Percentiles rank a stretch among this genome's conserved stretches.
Evolutionary conservation across 2,113 vertebrate genomes (phyloP).

Genomic region (Callaeas wilsoni): DNA sequence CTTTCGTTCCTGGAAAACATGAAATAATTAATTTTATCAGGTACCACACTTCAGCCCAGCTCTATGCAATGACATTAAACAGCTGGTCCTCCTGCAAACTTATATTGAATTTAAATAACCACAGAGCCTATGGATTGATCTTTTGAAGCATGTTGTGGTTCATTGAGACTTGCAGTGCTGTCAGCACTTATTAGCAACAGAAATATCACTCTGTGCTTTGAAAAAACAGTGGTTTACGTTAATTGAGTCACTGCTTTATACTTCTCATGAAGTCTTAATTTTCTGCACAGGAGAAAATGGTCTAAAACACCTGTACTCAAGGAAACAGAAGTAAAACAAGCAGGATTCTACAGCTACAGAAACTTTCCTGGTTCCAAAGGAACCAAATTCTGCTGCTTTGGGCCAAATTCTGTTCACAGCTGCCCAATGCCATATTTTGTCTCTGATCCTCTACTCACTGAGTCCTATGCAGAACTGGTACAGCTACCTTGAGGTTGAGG

Average conservation of each 20-base stretch:
- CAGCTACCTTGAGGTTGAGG: background rate
- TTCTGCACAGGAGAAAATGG: background rate
- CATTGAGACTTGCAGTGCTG: background rate
- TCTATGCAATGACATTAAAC: background rate
- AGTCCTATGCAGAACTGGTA: background rate
- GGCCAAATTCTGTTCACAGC: background rate
- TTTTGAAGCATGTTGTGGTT: background rate
- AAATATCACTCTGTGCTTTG: background rate
- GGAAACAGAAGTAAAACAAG: background rate
- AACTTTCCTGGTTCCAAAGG: background rate
- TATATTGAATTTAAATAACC: background rate
- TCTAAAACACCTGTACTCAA: background rate
- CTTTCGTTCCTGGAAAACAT: background rate
- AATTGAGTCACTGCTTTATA: background rate
- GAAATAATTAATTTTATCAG: conserved; percentile 8
- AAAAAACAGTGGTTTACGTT: background rate
- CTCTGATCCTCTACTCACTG: background rate
- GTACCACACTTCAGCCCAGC: background rate
- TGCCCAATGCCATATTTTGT: background rate
- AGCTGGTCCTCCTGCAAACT: background rate
- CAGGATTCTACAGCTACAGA: background rate
- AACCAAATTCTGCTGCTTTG: background rate
- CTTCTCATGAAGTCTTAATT: background rate
- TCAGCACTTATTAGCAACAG: conserved; percentile 1
- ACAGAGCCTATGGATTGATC: background rate